Evolutionary conservation across 2,113 vertebrate species (phyloP).

Genomic region (Bucco capensis): DNA sequence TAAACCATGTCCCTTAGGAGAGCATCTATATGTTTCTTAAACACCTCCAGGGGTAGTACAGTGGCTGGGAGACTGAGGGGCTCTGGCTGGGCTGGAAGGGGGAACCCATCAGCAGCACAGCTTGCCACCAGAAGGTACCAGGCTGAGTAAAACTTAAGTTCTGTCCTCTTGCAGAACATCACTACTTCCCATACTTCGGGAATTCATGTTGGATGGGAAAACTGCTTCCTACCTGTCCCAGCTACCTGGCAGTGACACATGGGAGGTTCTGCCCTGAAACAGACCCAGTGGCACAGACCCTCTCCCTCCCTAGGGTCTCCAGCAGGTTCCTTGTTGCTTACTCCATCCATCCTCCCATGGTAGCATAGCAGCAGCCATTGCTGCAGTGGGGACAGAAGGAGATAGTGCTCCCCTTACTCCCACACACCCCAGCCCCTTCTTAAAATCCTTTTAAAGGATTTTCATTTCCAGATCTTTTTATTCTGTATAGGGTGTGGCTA

Average conservation of each 20-base stretch:
- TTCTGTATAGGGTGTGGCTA: not conserved
- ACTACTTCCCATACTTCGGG: not conserved
- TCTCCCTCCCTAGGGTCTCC: not conserved
- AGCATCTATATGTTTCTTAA: too few species aligned
- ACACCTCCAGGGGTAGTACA: too few species aligned
- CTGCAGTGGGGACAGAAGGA: not conserved
- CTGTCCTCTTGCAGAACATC: not conserved
- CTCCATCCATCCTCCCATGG: not conserved
- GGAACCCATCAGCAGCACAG: not conserved
- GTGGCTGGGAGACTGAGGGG: not conserved
- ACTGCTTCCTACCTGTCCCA: not conserved
- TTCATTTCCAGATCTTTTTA: not conserved
- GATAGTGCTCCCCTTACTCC: not conserved
- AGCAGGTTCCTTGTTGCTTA: not conserved
- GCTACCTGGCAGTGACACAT: not conserved
- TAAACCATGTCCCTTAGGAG: too few species aligned
- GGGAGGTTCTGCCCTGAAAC: not conserved
- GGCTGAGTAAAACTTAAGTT: not conserved
- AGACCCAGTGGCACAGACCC: not conserved
- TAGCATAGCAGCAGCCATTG: rapidly evolving
- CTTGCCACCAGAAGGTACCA: not conserved
- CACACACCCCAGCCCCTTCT: rapidly evolving
- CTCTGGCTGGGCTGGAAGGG: not conserved
- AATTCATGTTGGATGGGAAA: not conserved
- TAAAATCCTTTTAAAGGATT: not conserved